Conservation (phyloP, 1,140 invertebrate genomes). For the Trachymyrmex septentrionalis region DNA sequence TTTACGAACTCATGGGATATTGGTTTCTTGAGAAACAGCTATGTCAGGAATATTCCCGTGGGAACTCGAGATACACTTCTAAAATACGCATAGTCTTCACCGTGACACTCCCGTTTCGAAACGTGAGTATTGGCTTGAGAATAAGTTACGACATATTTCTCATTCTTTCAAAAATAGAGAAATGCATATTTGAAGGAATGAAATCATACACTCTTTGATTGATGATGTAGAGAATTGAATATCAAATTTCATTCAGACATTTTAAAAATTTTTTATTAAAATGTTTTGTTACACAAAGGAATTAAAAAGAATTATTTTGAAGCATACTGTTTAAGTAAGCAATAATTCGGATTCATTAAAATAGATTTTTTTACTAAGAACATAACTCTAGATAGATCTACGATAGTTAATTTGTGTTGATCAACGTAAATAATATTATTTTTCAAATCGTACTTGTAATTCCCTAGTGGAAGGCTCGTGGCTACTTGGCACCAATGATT, state of each 20-base stretch:
- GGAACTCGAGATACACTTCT: background rate
- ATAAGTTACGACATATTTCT: constrained; percentile 51
- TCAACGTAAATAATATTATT: no score
- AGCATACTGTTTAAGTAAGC: no score
- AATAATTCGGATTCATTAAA: no score
- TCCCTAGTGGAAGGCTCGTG: no score
- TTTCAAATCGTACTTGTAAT: no score
- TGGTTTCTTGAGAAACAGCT: constrained; percentile 43
- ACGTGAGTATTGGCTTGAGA: constrained; percentile 41
- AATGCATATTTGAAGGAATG: constrained; percentile 1
- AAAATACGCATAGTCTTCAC: constrained; percentile 51
- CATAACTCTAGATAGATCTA: no score
- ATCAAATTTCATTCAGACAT: background rate
- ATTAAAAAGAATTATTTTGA: no score
- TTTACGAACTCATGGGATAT: constrained; percentile 48
- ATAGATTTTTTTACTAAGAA: no score
- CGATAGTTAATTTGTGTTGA: no score
- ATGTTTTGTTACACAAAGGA: no score
- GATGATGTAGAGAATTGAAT: constrained; percentile 30
- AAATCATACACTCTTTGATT: background rate
- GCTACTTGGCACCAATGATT: no score
- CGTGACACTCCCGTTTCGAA: constrained; percentile 50
- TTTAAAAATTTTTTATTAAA: background rate
- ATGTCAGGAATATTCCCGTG: constrained; percentile 25
- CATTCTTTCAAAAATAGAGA: constrained; percentile 44